phyloP scores from a whole-genome alignment of 1,140 invertebrate species.

The Drosophila miranda region DNA sequence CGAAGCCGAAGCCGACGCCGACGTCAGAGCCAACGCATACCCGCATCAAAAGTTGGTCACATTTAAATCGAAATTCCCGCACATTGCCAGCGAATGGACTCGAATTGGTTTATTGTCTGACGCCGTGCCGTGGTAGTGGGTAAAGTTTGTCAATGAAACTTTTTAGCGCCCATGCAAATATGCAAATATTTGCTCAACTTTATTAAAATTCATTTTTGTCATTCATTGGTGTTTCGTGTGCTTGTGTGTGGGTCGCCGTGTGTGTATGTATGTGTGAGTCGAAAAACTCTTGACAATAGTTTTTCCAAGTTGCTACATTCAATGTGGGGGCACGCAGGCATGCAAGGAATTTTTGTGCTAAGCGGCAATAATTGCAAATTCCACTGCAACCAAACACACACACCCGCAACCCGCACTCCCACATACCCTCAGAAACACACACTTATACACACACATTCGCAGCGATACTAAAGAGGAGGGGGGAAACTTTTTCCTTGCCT shows the following conservation, averaged over 20 bases:
- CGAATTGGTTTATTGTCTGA: constrained; percentile 72
- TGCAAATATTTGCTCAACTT: constrained; percentile 78
- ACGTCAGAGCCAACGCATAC: neutral
- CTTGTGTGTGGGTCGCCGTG: constrained; percentile 6
- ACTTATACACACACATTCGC: constrained; percentile 7
- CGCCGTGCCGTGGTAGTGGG: constrained; percentile 7
- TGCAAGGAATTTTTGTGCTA: constrained; percentile 72
- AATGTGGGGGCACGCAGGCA: constrained; percentile 61
- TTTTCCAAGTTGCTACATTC: constrained; percentile 72
- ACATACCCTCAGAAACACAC: constrained; percentile 5
- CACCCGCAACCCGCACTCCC: constrained; percentile 21
- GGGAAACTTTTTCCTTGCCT: constrained; percentile 67
- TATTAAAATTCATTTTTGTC: constrained; percentile 81
- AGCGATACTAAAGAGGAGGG: constrained; percentile 1
- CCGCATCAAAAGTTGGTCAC: constrained; percentile 69
- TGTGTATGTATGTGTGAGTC: constrained; percentile 28
- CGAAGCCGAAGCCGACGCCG: constrained; percentile 9
- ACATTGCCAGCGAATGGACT: constrained; percentile 44
- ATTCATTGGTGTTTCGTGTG: constrained; percentile 53
- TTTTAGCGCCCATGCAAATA: constrained; percentile 70
- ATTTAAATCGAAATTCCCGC: constrained; percentile 65
- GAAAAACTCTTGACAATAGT: constrained; percentile 76
- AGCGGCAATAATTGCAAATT: constrained; percentile 80
- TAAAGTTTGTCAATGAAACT: constrained; percentile 72
- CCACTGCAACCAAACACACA: constrained; percentile 58